Evolutionary conservation across 2,113 vertebrate genomes (phyloP), one percentile per base, ranked within the genome.

Genomic region (Chlorodrepanis virens): DNA sequence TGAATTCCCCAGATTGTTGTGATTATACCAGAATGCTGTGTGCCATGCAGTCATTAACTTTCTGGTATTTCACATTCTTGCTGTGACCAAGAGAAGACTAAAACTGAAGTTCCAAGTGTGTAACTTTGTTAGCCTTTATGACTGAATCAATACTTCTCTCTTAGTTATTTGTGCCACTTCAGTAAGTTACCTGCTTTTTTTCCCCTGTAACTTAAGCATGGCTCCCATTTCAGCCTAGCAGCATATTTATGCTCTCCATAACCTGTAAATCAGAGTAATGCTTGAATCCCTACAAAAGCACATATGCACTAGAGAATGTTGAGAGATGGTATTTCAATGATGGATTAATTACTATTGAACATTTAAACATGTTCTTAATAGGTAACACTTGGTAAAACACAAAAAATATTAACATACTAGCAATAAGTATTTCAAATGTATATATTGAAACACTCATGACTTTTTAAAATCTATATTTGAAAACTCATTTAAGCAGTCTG

Each of bases 391-490:
- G 53, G 31, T 57, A 74, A 84, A 90, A 91, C 31, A 42, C 2
- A 2, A 33, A 19, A 89, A 64, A 52, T 75, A 67, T 21, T 94
- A 83, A 69, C 52, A 44, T 60, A 56, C 28, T 92, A 90, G 84
- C 90, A 86, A 68, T 87, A 97, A 95, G 13, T 93, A 72, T 87
- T 89, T 95, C 19, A 82, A 69, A 71, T 86, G 31, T 65, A 56
- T 52, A 64, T 91, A 60, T 59, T 76, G 54, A 70, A 87, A 79
- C 24, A 56, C 15, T 63, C 28, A 28, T 50, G 44, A 92, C 45
- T 87, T 97, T 61, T 94, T 60, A 37, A 87, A 75, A 64, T 94
- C 65, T 95, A 11, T 93, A 83, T 93, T 96, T 95, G 83, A 50
- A 88, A 90, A 53, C 50, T 80, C 49, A 44, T 92, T 80, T 82